Evolutionary conservation across 2,113 vertebrate genomes (phyloP).

Genomic region (Urocolius indicus): DNA sequence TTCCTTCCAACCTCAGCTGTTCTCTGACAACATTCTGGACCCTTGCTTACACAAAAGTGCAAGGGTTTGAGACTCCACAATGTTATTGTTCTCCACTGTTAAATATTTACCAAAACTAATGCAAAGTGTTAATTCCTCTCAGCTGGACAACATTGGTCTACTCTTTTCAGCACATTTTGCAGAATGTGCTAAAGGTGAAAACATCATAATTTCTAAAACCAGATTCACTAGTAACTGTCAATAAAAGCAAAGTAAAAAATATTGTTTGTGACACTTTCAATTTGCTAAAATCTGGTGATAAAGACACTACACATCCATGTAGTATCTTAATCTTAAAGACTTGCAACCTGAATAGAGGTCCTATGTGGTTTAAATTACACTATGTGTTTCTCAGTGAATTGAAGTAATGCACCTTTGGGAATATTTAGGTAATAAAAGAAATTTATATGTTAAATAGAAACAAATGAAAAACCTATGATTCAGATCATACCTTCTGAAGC

Average conservation of each 20-base stretch:
- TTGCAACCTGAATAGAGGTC: not conserved
- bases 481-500: conserved; percentile 88
- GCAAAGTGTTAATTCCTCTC: not conserved
- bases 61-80: not conserved
- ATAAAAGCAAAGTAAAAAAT: not conserved
- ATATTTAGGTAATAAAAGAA: not conserved
- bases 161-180: not conserved
- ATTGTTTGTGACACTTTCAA: not conserved
- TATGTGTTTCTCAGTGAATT: not conserved
- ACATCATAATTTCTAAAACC: not conserved
- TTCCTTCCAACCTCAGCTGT: not conserved
- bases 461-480: not conserved
- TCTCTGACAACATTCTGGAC: not conserved
- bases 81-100: not conserved
- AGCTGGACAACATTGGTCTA: not conserved
- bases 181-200: not conserved
- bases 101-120: not conserved
- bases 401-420: not conserved
- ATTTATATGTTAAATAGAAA: not conserved
- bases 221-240: not conserved
- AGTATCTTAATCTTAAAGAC: not conserved
- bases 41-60: not conserved
- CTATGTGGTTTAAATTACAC: not conserved
- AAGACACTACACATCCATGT: not conserved
- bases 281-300: not conserved